phyloP scores from a whole-genome alignment of 2,797 vertebrate genomes.

The Setipinna tenuifilis region DNA sequence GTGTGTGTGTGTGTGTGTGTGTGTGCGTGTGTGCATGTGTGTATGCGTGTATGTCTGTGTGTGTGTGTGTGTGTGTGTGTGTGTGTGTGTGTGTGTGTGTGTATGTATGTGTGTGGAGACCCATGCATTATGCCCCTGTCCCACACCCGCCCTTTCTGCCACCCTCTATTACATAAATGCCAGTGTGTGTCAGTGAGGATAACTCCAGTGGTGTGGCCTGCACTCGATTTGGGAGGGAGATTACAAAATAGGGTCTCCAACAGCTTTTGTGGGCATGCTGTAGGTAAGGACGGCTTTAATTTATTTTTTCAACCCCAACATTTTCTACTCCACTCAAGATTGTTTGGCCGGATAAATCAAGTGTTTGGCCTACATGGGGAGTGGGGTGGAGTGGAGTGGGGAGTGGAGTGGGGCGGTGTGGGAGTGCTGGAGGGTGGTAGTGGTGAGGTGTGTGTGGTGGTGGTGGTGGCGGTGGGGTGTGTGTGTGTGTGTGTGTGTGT shows the following conservation, averaged over 20 bases:
- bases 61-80: conserved; percentile 3
- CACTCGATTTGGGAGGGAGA: conserved; percentile 56
- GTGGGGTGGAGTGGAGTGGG: not conserved
- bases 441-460: too few relatives aligned
- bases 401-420: not conserved
- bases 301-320: conserved; percentile 69
- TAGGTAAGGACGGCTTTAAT: conserved; percentile 50
- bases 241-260: too few relatives aligned
- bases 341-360: not conserved
- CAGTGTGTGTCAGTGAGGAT: conserved; percentile 60
- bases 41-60: too few relatives aligned
- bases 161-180: conserved; percentile 38
- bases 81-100: too few relatives aligned
- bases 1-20: too few relatives aligned
- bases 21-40: too few relatives aligned
- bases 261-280: conserved; percentile 60
- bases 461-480: too few relatives aligned
- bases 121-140: conserved; percentile 34
- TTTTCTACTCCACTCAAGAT: conserved; percentile 43
- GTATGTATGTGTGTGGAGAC: not conserved
- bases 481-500: too few relatives aligned
- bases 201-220: conserved; percentile 35
- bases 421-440: too few relatives aligned
- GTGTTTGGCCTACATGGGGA: not conserved
- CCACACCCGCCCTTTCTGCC: not conserved